A percentile compares a stretch with the other conserved stretches of the same genome.
Evolutionary conservation across 2,888 invertebrate species (phyloP).

Genomic region (Stenichneumon culpator): DNA sequence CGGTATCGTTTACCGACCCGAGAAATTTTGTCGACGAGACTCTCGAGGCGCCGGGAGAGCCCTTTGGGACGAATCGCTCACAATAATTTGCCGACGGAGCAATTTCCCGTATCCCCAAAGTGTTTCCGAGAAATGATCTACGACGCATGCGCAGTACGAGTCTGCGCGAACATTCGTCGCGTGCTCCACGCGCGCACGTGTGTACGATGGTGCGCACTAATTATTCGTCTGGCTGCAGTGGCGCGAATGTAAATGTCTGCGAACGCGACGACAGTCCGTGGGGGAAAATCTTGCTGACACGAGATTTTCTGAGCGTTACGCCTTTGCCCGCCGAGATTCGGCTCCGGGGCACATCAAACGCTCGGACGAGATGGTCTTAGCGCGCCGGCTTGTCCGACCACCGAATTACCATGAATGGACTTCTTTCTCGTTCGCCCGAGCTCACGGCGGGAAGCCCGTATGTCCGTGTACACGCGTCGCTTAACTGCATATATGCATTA

Average conservation of each 20-base stretch:
- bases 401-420: slow-evolving; percentile 70
- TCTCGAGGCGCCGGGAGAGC: background rate
- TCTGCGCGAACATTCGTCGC: slow-evolving; percentile 21
- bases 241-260: background rate
- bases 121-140: slow-evolving; percentile 20
- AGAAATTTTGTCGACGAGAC: slow-evolving; percentile 18
- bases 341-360: slow-evolving; percentile 47
- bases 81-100: slow-evolving; percentile 1
- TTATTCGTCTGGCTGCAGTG: slow-evolving; percentile 11
- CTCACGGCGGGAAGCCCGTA: slow-evolving; percentile 37
- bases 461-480: slow-evolving; percentile 37
- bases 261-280: background rate
- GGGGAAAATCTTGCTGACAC: background rate
- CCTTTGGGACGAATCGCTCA: background rate
- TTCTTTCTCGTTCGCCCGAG: slow-evolving; percentile 60
- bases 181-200: background rate
- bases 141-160: background rate
- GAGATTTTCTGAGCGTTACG: slow-evolving; percentile 21
- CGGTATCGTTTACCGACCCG: background rate
- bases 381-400: slow-evolving; percentile 29
- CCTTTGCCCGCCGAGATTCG: slow-evolving; percentile 38
- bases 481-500: slow-evolving; percentile 39
- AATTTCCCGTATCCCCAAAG: background rate
- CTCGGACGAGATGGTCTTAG: background rate
- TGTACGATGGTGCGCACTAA: background rate